Evolutionary conservation across 1,140 invertebrate species (phyloP).

Genomic region (Hyles vespertilio): DNA sequence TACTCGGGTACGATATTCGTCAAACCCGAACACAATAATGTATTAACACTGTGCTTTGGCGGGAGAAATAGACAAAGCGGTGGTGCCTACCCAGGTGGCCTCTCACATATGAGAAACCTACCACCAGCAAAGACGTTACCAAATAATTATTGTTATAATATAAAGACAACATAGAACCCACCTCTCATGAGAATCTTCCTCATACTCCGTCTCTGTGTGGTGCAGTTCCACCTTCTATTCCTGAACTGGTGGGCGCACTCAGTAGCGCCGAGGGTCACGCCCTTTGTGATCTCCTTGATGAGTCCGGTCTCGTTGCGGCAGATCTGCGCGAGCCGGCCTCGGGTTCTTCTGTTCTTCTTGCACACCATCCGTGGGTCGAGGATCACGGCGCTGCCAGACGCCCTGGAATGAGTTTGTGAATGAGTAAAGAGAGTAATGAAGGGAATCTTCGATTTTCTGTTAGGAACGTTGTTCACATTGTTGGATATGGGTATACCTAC

Average conservation of each 20-base stretch:
- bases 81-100: no score
- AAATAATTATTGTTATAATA: no score
- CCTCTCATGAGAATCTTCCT: conserved; percentile 88
- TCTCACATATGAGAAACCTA: no score
- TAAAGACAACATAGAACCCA: conserved; percentile 35
- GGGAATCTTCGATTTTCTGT: no score
- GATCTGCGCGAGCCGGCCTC: conserved; percentile 86
- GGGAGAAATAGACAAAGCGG: no score
- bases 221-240: conserved; percentile 90
- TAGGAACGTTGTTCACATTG: no score
- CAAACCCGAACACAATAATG: no score
- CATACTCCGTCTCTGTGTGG: conserved; percentile 84
- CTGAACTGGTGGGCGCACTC: conserved; percentile 92
- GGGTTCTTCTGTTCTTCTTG: conserved; percentile 82
- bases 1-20: no score
- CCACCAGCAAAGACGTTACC: no score
- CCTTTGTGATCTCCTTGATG: conserved; percentile 85
- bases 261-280: conserved; percentile 85
- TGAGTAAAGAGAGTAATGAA: no score
- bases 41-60: no score
- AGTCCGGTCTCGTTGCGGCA: conserved; percentile 84
- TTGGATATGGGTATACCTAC: no score
- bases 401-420: conserved; percentile 73
- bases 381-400: conserved; percentile 87
- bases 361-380: conserved; percentile 93